Percentiles rank a stretch among this genome's conserved stretches.
Evolutionary conservation across 2,797 vertebrate species (phyloP).

Genomic region (Siniperca obscura): DNA sequence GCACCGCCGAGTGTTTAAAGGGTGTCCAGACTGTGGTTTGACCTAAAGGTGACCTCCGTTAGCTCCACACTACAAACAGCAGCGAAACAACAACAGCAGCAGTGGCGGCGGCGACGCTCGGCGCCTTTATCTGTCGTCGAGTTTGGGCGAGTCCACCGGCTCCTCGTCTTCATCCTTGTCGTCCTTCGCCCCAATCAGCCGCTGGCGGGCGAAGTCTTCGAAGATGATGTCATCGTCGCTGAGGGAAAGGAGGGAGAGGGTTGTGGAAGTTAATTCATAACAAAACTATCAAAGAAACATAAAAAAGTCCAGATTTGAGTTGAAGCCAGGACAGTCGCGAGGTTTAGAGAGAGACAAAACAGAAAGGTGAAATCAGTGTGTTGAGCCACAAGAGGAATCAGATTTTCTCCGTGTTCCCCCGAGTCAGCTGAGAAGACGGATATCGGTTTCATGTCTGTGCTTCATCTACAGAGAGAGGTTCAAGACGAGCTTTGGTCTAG

Average conservation of each 20-base stretch:
- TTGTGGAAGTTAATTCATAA: neutral
- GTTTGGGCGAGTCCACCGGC: conserved; percentile 88
- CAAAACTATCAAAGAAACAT: neutral
- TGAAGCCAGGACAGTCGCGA: neutral
- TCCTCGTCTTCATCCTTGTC: conserved; percentile 90
- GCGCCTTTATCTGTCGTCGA: conserved; percentile 90
- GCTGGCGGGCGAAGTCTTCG: conserved; percentile 96
- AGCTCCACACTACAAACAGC: conserved; percentile 71
- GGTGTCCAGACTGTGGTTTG: conserved; percentile 74
- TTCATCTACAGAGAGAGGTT: too few species aligned
- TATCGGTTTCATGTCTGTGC: neutral
- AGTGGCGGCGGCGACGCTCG: neutral
- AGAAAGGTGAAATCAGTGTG: neutral
- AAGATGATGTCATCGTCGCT: conserved; percentile 98
- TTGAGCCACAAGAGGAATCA: neutral
- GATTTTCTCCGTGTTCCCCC: too few species aligned
- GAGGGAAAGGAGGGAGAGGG: neutral
- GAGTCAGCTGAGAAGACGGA: neutral
- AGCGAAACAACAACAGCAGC: conserved; percentile 48
- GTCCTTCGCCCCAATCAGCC: conserved; percentile 92
- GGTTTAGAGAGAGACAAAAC: neutral
- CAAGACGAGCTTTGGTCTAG: neutral
- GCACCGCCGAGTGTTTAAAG: conserved; percentile 80
- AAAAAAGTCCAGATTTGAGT: neutral
- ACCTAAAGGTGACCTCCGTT: conserved; percentile 72